A percentile compares a stretch with the other conserved stretches of the same genome.
phyloP scores from a whole-genome alignment of 2,113 vertebrate genomes.

The Brachyistius frenatus region DNA sequence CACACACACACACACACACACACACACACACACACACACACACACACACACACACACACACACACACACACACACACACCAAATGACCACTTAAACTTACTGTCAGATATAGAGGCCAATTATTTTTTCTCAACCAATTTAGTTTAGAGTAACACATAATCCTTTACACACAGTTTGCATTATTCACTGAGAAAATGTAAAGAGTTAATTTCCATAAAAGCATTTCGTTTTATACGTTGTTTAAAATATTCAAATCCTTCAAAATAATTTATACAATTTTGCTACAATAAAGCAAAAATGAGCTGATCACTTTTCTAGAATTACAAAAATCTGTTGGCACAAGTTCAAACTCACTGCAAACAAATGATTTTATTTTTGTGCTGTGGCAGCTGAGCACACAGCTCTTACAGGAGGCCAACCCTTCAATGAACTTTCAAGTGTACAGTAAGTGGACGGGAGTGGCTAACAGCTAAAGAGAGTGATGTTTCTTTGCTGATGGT shows the following conservation, averaged over 20 bases:
- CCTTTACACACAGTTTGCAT: too few species aligned
- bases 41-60: too few species aligned
- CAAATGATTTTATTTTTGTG: constrained; percentile 46
- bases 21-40: too few species aligned
- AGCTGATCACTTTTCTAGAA: too few species aligned
- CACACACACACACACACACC: neutral
- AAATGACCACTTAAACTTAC: neutral
- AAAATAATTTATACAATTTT: neutral
- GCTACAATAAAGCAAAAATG: neutral
- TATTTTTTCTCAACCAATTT: neutral
- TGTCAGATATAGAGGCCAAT: neutral
- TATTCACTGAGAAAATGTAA: too few species aligned
- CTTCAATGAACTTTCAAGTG: constrained; percentile 72
- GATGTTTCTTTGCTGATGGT: constrained; percentile 63
- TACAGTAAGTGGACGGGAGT: constrained; percentile 74
- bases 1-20: too few species aligned
- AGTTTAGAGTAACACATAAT: too few species aligned
- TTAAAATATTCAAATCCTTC: neutral
- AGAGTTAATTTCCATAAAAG: too few species aligned
- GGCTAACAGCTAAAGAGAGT: constrained; percentile 64
- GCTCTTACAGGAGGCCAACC: constrained; percentile 52
- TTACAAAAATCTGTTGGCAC: neutral
- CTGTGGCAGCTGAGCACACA: constrained; percentile 67
- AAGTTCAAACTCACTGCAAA: constrained; percentile 22
- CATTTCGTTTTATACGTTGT: neutral